Percentiles rank a stretch among this genome's conserved stretches.
Conservation (phyloP, 2,113 vertebrate genomes). For the Neodontobutis hainanensis region DNA sequence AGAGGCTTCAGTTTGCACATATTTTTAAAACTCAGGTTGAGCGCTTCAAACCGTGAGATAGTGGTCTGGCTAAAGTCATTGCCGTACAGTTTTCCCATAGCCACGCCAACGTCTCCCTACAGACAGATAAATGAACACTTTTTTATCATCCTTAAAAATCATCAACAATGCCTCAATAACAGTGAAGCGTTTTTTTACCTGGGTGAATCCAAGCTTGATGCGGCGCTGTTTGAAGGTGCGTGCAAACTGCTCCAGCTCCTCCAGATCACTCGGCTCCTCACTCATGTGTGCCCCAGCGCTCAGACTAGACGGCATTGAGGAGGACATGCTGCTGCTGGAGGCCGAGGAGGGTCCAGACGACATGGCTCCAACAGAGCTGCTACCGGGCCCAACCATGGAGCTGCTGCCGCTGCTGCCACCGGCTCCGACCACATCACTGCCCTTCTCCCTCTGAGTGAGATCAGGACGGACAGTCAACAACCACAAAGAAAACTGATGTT, state of each 20-base stretch:
- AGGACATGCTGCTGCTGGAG: slow-evolving; percentile 58
- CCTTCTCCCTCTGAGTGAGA: slow-evolving; percentile 79
- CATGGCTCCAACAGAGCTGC: slow-evolving; percentile 27
- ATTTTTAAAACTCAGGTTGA: slow-evolving; percentile 95
- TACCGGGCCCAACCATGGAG: slow-evolving; percentile 26
- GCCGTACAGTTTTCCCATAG: slow-evolving; percentile 93
- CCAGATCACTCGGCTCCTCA: slow-evolving; percentile 91
- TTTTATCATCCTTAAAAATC: too few species aligned
- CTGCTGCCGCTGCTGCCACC: slow-evolving; percentile 29
- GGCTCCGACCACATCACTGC: slow-evolving; percentile 43
- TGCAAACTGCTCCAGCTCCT: slow-evolving; percentile 93
- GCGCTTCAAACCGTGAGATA: slow-evolving; percentile 92
- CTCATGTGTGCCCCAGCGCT: slow-evolving; percentile 61
- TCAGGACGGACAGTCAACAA: too few species aligned
- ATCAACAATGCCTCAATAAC: too few species aligned
- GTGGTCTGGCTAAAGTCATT: slow-evolving; percentile 95
- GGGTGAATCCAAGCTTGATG: slow-evolving; percentile 93
- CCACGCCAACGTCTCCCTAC: slow-evolving; percentile 91
- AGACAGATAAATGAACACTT: neutral
- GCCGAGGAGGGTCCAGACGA: slow-evolving; percentile 59
- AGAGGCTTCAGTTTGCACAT: slow-evolving; percentile 95
- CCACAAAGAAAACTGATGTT: too few species aligned
- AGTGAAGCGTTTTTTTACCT: slow-evolving; percentile 70
- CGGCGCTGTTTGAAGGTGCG: slow-evolving; percentile 92
- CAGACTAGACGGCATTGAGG: slow-evolving; percentile 52